Base-by-base conservation (phyloP, 2,888 invertebrate species). In the Osmoderma eremita region DNA sequence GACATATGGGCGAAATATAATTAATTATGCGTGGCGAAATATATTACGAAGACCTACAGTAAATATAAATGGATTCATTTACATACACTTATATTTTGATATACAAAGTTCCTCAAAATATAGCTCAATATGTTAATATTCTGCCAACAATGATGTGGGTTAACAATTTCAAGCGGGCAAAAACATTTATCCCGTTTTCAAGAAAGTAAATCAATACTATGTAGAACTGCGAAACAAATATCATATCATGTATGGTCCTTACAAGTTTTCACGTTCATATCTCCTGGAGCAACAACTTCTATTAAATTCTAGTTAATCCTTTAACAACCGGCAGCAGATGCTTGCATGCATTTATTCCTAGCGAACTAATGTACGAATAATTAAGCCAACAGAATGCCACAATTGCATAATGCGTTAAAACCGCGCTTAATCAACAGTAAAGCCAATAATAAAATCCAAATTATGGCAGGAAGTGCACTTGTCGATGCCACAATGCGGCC, bases 401-500 rank as follows among this genome's bases (percentile, higher is more conserved):
- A 30, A 6, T 12, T 8, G 36, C 15, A 36, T 53, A 30, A 38
- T 36, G 8, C 15, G 18, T 36, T 15, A 17, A 8, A n/a, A 53
- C 18, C 17, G 15, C 17, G 17, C 42, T n/a, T 15, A 42, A 42
- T 15, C n/a, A 42, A 15, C 42, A 42, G 42, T n/a, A 22, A 0
- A 6, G 41, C 39, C 22, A 20, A 41, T 38, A 39, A 56, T 39
- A 56, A 56, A 39, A 41, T 56, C 17, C 39, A 39, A 56, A 53
- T 24, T 50, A 22, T 12, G 17, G 17, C 12, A 4, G 17, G 4
- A 49, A 49, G 12, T 12, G 12, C 38, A 38, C n/a, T 56, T 39
- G 54, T 38, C 39, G 20, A 39, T 56, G 12, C 18, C 4, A 13
- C 41, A 4, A 20, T 18, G 18, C n/a, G 22, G 1, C 13, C 2